A percentile compares a stretch with the other conserved stretches of the same genome.
phyloP scores from a whole-genome alignment of 2,113 vertebrate species.

The Pandion haliaetus region DNA sequence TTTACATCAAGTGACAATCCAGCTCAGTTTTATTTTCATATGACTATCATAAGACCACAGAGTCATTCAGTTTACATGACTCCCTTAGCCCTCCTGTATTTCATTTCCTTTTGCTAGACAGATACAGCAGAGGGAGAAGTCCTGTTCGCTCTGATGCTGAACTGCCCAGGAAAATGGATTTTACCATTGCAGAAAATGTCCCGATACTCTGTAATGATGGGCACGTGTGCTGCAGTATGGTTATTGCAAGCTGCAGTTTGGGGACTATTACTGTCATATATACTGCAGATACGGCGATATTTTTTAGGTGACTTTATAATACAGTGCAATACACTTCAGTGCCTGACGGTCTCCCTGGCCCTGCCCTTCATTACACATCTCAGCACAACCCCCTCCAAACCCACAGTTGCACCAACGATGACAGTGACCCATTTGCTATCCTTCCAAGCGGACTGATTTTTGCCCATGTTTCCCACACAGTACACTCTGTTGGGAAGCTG shows the following conservation, averaged over 20 bases:
- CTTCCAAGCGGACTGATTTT: background rate
- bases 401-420: rapidly evolving
- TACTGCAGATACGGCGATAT: background rate
- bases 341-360: background rate
- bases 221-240: background rate
- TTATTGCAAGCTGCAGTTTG: background rate
- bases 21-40: background rate
- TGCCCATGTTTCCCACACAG: background rate
- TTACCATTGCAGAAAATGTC: background rate
- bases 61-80: background rate
- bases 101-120: background rate
- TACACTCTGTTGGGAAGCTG: background rate
- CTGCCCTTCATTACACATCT: background rate
- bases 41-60: background rate
- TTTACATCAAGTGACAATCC: background rate
- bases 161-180: background rate
- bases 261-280: background rate
- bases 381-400: background rate
- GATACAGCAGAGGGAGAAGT: background rate
- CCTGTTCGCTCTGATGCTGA: background rate
- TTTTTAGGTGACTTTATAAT: background rate
- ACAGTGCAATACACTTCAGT: background rate
- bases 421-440: background rate
- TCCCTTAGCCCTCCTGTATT: background rate
- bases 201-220: background rate